Conservation (phyloP, 2,113 vertebrate species). For the Alethe castanea region DNA sequence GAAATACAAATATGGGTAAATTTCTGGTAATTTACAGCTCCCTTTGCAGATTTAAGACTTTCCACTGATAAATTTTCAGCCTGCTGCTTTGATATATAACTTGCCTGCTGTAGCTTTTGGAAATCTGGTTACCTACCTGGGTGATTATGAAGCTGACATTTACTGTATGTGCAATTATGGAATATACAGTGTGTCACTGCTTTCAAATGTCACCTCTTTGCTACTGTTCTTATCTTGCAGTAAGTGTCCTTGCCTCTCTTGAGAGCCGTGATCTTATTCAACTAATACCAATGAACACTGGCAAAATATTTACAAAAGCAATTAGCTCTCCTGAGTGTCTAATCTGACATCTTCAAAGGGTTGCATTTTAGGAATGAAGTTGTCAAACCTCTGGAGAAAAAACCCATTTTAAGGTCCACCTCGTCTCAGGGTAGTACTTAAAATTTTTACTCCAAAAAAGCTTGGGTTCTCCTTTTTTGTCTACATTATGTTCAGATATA, state of each 20-base stretch:
- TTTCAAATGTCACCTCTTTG: constrained; percentile 44
- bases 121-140: constrained; percentile 4
- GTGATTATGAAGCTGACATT: neutral
- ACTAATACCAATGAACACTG: neutral
- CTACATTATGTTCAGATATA: neutral
- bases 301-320: constrained; percentile 42
- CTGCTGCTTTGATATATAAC: neutral
- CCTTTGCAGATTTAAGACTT: neutral
- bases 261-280: neutral
- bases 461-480: neutral
- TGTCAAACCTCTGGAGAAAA: neutral
- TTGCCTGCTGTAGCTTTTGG: neutral
- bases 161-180: constrained; percentile 19
- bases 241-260: neutral
- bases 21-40: neutral
- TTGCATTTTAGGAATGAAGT: neutral
- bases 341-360: neutral
- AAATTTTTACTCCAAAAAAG: neutral
- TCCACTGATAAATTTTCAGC: neutral
- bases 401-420: neutral
- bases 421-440: neutral
- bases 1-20: constrained; percentile 20
- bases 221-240: neutral
- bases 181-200: neutral
- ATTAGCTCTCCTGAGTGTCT: neutral